Percentiles rank a stretch among this genome's conserved stretches.
phyloP scores from a whole-genome alignment of 2,797 vertebrate genomes.

The Monodelphis domestica region DNA sequence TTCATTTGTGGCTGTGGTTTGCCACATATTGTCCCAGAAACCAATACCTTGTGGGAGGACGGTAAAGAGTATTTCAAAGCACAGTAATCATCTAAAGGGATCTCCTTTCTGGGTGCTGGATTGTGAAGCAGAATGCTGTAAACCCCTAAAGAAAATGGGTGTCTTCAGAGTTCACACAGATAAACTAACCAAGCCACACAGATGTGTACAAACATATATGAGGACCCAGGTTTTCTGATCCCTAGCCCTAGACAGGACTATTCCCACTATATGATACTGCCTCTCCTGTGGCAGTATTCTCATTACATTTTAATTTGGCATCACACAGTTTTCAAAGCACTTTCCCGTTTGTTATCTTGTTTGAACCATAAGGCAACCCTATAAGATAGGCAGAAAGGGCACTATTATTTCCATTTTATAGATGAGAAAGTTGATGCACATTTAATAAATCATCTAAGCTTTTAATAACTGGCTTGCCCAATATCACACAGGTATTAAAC shows the following conservation, averaged over 20 bases:
- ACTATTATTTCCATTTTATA: neutral
- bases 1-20: neutral
- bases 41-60: neutral
- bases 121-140: neutral
- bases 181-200: neutral
- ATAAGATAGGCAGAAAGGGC: neutral
- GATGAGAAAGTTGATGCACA: neutral
- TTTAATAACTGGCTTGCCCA: neutral
- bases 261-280: neutral
- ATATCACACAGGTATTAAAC: neutral
- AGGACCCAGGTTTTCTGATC: neutral
- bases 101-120: neutral
- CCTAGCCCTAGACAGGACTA: neutral
- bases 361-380: neutral
- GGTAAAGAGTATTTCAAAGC: neutral
- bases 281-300: neutral
- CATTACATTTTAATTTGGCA: neutral
- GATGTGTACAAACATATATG: neutral
- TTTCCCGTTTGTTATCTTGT: neutral
- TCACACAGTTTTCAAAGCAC: neutral
- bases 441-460: neutral
- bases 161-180: neutral
- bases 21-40: neutral
- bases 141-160: neutral
- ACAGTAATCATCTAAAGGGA: neutral